Conservation (phyloP, 2,888 invertebrate species). For the Tipula confusa region DNA sequence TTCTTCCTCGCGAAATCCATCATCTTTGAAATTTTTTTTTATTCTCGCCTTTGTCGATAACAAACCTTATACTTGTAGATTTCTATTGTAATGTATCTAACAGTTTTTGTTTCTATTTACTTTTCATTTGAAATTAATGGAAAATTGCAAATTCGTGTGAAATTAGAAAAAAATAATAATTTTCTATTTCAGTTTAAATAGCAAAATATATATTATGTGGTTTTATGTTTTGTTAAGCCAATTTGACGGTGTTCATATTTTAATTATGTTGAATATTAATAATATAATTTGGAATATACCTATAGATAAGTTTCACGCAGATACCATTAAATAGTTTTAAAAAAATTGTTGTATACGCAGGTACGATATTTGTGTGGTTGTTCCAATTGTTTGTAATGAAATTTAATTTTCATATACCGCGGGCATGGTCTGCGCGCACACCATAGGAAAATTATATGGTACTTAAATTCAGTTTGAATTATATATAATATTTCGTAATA, state of each 20-base stretch:
- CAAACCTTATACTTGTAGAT: neutral
- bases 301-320: neutral
- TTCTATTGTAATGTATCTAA: neutral
- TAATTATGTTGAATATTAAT: neutral
- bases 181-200: neutral
- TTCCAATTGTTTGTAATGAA: neutral
- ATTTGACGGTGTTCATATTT: neutral
- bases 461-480: neutral
- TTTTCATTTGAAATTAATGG: conserved; percentile 3
- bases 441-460: neutral
- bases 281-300: neutral
- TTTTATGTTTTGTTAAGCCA: conserved; percentile 3
- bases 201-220: neutral
- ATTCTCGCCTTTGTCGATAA: neutral
- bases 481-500: neutral
- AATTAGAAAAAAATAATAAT: neutral
- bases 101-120: neutral
- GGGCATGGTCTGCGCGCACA: neutral
- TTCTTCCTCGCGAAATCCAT: neutral
- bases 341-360: neutral
- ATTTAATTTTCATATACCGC: neutral
- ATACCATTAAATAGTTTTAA: neutral
- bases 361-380: neutral
- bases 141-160: conserved; percentile 25
- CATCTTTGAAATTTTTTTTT: neutral